A percentile compares a stretch with the other conserved stretches of the same genome.
phyloP scores from a whole-genome alignment of 30 jellyfish, hydroid and myxozoan genomes.

The Hydractinia symbiolongicarpus region DNA sequence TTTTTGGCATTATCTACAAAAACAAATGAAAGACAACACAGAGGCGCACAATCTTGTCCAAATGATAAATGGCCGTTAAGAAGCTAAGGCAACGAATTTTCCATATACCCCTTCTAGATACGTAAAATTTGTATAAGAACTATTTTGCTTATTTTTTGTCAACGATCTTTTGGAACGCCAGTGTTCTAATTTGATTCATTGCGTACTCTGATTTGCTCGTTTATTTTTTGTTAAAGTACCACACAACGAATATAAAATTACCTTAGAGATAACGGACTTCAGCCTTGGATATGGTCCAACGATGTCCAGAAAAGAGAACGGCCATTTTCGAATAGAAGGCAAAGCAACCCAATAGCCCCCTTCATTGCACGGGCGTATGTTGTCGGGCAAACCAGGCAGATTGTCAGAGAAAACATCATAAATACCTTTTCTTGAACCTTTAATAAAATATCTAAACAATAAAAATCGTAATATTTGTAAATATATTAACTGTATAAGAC shows the following conservation, averaged over 20 bases:
- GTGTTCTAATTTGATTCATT: no score
- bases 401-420: conserved; percentile 83
- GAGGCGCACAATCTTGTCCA: no score
- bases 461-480: not conserved
- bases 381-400: conserved; percentile 96
- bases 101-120: no score
- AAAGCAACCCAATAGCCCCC: conserved; percentile 98
- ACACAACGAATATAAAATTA: not conserved
- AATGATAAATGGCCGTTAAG: no score
- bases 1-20: conserved; percentile 72
- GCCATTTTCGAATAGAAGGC: conserved; percentile 91
- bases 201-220: no score
- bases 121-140: no score
- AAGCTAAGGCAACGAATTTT: no score
- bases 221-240: no score
- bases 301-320: conserved; percentile 76
- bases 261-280: conserved; percentile 72
- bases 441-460: conserved; percentile 47
- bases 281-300: conserved; percentile 83
- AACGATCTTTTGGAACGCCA: no score
- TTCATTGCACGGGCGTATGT: conserved; percentile 56
- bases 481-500: no score
- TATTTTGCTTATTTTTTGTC: no score
- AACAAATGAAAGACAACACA: not conserved
- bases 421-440: conserved; percentile 81